Percentiles rank a stretch among this genome's conserved stretches.
Conservation (phyloP, 2,797 vertebrate species). For the Melanotaenia boesemani region DNA sequence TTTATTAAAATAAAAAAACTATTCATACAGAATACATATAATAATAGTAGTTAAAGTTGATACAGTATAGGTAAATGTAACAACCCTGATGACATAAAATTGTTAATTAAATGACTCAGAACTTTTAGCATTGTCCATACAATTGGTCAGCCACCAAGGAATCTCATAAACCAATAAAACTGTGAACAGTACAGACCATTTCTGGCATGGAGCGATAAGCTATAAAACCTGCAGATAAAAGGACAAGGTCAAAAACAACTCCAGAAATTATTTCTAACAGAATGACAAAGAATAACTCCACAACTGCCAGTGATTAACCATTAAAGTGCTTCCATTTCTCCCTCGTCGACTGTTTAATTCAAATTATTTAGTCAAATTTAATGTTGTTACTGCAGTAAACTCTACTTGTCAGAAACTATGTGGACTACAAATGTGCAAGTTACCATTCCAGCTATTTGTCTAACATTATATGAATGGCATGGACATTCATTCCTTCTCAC, state of each 20-base stretch:
- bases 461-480: constrained; percentile 8
- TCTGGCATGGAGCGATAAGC: constrained; percentile 35
- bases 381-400: not conserved
- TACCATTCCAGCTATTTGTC: not conserved
- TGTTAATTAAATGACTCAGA: constrained; percentile 13
- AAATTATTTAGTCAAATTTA: constrained; percentile 14
- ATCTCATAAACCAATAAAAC: constrained; percentile 37
- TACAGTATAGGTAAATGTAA: not conserved
- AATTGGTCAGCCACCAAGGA: constrained; percentile 44
- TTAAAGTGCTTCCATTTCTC: constrained; percentile 1
- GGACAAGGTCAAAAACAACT: constrained; percentile 41
- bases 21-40: too few relatives aligned
- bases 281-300: constrained; percentile 16
- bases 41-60: not conserved
- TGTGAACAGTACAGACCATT: constrained; percentile 25
- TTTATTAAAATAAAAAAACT: not conserved
- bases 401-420: not conserved
- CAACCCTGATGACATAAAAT: constrained; percentile 6
- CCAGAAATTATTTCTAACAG: constrained; percentile 20
- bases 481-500: not conserved
- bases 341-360: constrained; percentile 28
- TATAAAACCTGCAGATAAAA: constrained; percentile 44
- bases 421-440: constrained; percentile 3
- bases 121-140: constrained; percentile 2
- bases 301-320: constrained; percentile 14